These are phyloP conservation scores for Palythoa caribaeorum DNA, from an alignment of 92 coral and sea anemone genomes.

Conservation along the genomic window DNA sequence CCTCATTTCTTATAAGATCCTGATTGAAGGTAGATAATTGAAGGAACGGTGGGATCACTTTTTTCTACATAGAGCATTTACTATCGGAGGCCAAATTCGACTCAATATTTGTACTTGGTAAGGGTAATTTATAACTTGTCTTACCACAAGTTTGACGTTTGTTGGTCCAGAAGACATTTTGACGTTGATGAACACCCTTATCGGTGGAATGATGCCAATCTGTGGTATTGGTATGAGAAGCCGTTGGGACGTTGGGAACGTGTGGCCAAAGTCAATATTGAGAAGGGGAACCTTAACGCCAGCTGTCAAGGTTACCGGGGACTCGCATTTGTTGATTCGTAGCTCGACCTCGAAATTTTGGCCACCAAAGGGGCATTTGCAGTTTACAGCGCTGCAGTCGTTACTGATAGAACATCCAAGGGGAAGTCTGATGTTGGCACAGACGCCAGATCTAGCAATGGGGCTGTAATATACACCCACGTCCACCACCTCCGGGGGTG, in stretches of 20 bases:
- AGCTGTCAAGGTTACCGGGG: slow-evolving; percentile 57
- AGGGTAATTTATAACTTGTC: neutral
- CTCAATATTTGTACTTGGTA: neutral
- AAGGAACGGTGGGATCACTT: too few species aligned
- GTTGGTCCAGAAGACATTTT: slow-evolving; percentile 32
- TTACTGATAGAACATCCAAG: slow-evolving; percentile 49
- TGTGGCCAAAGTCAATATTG: slow-evolving; percentile 52
- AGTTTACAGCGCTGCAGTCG: slow-evolving; percentile 62
- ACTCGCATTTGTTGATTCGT: slow-evolving; percentile 62
- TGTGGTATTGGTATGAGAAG: slow-evolving; percentile 56
- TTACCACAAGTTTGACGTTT: slow-evolving; percentile 40
- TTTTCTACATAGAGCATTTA: too few species aligned
- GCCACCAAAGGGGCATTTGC: slow-evolving; percentile 62
- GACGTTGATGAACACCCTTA: slow-evolving; percentile 61
- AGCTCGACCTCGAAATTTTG: slow-evolving; percentile 55
- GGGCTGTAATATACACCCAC: slow-evolving; percentile 39
- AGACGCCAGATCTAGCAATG: slow-evolving; percentile 48
- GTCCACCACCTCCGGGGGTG: slow-evolving; percentile 4
- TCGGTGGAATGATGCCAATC: slow-evolving; percentile 57
- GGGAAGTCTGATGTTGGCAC: slow-evolving; percentile 58
- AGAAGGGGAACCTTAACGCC: slow-evolving; percentile 45
- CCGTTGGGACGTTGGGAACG: slow-evolving; percentile 53
- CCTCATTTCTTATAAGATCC: too few species aligned
- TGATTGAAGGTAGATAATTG: too few species aligned
- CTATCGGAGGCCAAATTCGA: too few species aligned